Percentiles rank a stretch among this genome's conserved stretches.
Evolutionary conservation across 2,797 vertebrate genomes (phyloP).

Genomic region (Sarcophilus harrisii): DNA sequence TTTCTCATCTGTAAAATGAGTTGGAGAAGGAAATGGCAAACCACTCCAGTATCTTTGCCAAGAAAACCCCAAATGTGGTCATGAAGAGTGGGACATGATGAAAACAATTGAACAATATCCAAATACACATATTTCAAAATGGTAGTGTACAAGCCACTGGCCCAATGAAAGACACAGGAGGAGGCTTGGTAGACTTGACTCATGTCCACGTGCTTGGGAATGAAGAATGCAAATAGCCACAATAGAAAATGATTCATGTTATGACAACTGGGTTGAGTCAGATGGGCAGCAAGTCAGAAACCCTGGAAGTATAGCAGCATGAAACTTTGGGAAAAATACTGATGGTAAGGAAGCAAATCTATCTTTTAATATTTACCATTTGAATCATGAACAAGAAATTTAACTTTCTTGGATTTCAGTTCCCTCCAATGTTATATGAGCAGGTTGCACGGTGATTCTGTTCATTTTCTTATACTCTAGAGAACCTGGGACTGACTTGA

Average conservation of each 20-base stretch:
- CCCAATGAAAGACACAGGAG: neutral
- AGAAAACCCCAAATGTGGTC: neutral
- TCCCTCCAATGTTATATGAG: neutral
- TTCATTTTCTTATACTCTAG: neutral
- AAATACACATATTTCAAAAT: neutral
- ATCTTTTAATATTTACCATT: neutral
- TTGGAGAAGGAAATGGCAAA: neutral
- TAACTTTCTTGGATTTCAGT: neutral
- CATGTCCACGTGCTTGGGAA: neutral
- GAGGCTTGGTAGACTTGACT: neutral
- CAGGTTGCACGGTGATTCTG: neutral
- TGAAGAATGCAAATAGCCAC: neutral
- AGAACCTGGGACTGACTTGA: neutral
- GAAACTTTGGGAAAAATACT: neutral
- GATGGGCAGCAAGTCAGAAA: neutral
- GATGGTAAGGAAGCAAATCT: neutral
- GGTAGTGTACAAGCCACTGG: neutral
- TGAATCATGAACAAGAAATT: neutral
- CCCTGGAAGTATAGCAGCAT: neutral
- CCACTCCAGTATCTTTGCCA: neutral
- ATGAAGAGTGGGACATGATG: neutral
- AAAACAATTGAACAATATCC: neutral
- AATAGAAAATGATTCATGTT: neutral
- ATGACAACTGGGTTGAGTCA: neutral
- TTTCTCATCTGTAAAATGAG: neutral